These are phyloP conservation scores for Graptemys geographica DNA, from an alignment of 2,797 vertebrate species.

Conservation along the genomic window DNA sequence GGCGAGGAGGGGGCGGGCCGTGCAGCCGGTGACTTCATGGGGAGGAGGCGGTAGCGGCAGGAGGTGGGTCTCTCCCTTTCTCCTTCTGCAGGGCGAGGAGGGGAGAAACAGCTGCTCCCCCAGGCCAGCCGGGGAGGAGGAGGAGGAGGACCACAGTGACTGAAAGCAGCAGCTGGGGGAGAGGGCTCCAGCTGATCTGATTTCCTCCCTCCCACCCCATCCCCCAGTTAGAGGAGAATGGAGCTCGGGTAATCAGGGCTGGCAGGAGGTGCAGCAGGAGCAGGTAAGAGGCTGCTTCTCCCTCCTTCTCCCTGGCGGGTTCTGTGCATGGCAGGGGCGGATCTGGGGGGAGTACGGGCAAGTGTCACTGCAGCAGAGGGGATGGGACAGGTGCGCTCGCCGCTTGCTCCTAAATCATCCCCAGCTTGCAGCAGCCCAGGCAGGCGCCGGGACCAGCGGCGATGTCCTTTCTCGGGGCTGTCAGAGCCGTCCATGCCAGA, in stretches of 20 bases:
- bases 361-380: not conserved
- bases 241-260: slow-evolving; percentile 73
- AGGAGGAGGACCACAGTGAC: slow-evolving; percentile 44
- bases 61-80: slow-evolving; percentile 40
- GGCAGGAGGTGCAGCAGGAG: slow-evolving; percentile 30
- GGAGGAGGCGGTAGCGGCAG: slow-evolving; percentile 46
- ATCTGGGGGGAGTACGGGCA: not conserved
- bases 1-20: slow-evolving; percentile 43
- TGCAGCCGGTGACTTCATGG: slow-evolving; percentile 74
- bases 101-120: slow-evolving; percentile 49
- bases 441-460: not conserved
- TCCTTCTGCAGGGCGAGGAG: slow-evolving; percentile 40
- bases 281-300: slow-evolving; percentile 45
- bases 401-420: not conserved
- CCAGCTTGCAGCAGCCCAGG: not conserved
- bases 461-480: slow-evolving; percentile 13
- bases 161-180: slow-evolving; percentile 64
- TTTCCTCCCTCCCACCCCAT: not conserved
- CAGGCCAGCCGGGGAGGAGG: slow-evolving; percentile 34
- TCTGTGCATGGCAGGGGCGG: not conserved
- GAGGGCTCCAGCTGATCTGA: slow-evolving; percentile 55
- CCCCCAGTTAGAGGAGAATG: slow-evolving; percentile 64
- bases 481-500: not conserved
- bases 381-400: slow-evolving; percentile 28
- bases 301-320: slow-evolving; percentile 7